These are phyloP conservation scores for Chanos chanos DNA, from an alignment of 2,797 vertebrate genomes.

Conservation along the genomic window DNA sequence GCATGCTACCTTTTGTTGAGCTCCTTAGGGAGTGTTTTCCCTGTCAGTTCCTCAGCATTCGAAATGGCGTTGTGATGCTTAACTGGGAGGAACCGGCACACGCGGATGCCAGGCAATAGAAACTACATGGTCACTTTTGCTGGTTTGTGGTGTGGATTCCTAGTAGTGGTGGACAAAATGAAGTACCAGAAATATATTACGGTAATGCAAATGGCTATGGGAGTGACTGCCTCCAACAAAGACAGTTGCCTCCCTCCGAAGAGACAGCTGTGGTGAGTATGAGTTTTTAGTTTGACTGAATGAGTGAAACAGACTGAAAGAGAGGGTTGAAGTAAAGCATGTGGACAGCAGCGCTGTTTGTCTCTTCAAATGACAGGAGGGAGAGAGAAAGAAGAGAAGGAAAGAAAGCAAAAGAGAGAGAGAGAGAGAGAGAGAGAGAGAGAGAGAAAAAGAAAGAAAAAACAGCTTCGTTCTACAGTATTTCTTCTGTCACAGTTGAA, in stretches of 20 bases:
- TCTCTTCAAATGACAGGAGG: background rate
- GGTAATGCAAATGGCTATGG: constrained; percentile 99
- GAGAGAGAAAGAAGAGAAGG: background rate
- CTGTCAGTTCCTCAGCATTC: constrained; percentile 53
- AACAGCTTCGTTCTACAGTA: constrained; percentile 20
- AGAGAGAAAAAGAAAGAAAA: background rate
- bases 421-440: background rate
- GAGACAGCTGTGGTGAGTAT: constrained; percentile 95
- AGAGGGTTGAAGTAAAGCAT: constrained; percentile 7
- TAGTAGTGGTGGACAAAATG: constrained; percentile 74
- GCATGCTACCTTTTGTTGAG: constrained; percentile 62
- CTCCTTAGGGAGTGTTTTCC: constrained; percentile 58
- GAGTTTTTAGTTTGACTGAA: constrained; percentile 29
- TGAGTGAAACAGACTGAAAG: constrained; percentile 15
- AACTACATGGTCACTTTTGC: constrained; percentile 70
- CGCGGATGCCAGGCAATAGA: constrained; percentile 74
- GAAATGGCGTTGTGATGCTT: constrained; percentile 68
- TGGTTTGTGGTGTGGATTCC: constrained; percentile 70
- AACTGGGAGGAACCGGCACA: constrained; percentile 45
- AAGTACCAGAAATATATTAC: constrained; percentile 99
- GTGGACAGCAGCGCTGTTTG: constrained; percentile 23
- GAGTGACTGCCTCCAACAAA: constrained; percentile 97
- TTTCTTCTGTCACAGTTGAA: constrained; percentile 10
- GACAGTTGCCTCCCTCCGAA: constrained; percentile 89
- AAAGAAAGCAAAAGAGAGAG: background rate